phyloP scores from a whole-genome alignment of 2,888 invertebrate genomes.

The Coleophora deauratella region DNA sequence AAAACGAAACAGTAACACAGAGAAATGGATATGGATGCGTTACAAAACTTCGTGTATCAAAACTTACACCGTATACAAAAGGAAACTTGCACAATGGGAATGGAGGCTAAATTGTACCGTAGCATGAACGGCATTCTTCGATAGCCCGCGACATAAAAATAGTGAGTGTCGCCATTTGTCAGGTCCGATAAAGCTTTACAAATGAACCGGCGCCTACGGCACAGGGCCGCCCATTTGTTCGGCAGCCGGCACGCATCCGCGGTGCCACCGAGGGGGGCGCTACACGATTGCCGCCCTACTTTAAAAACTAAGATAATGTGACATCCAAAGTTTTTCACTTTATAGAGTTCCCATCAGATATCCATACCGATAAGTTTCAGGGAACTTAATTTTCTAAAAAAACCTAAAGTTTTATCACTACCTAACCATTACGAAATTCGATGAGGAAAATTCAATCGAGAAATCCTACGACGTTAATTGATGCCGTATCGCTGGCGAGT shows the following conservation, averaged over 20 bases:
- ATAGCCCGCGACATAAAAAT: slow-evolving; percentile 55
- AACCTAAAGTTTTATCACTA: slow-evolving; percentile 23
- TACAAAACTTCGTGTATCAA: slow-evolving; percentile 11
- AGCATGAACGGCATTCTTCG: slow-evolving; percentile 36
- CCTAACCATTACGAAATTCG: slow-evolving; percentile 36
- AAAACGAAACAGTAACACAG: slow-evolving; percentile 15
- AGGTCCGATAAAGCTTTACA: slow-evolving; percentile 63
- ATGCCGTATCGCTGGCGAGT: slow-evolving; percentile 66
- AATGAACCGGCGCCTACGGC: slow-evolving; percentile 57
- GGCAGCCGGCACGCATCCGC: slow-evolving; percentile 44
- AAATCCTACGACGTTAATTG: slow-evolving; percentile 64
- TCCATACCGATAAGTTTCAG: too few species aligned
- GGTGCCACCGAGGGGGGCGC: slow-evolving; percentile 27
- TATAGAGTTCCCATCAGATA: not conserved
- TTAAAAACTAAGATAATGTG: slow-evolving; percentile 38
- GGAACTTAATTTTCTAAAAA: slow-evolving; percentile 34
- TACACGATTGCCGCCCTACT: slow-evolving; percentile 46
- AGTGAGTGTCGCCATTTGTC: slow-evolving; percentile 56
- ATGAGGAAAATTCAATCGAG: slow-evolving; percentile 63
- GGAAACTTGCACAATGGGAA: slow-evolving; percentile 22
- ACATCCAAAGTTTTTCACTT: slow-evolving; percentile 28
- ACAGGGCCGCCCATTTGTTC: slow-evolving; percentile 50
- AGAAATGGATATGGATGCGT: slow-evolving; percentile 8
- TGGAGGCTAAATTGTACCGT: slow-evolving; percentile 24
- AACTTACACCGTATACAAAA: slow-evolving; percentile 13